phyloP scores from a whole-genome alignment of 2,888 invertebrate genomes.

The Diadegma fenestrale region DNA sequence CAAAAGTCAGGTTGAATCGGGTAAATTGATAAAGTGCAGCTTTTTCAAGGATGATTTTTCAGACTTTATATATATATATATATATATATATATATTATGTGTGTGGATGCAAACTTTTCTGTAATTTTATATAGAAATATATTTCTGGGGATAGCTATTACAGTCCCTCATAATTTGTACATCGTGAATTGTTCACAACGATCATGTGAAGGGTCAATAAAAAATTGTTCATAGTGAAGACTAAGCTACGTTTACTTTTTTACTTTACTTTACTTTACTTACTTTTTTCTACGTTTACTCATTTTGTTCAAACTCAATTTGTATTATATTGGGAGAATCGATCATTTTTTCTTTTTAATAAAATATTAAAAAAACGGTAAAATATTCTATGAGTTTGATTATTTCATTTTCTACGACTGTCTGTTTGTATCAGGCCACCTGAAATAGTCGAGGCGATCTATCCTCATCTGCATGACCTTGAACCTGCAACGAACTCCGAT shows the following conservation, averaged over 20 bases:
- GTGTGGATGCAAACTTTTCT: slow-evolving; percentile 10
- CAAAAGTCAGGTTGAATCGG: not conserved
- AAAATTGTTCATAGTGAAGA: slow-evolving; percentile 18
- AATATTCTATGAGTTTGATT: slow-evolving; percentile 28
- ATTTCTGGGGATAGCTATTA: slow-evolving; percentile 15
- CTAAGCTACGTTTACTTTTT: no score
- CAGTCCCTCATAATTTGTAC: slow-evolving; percentile 37
- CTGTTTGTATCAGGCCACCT: slow-evolving; percentile 24
- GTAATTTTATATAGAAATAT: slow-evolving; percentile 38
- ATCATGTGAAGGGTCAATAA: slow-evolving; percentile 23
- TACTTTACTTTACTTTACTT: no score
- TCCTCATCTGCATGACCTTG: slow-evolving; percentile 37
- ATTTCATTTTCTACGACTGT: slow-evolving; percentile 32
- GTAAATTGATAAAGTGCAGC: not conserved
- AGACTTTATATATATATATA: not conserved
- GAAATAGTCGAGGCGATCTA: slow-evolving; percentile 25
- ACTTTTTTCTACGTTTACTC: not conserved
- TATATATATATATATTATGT: not conserved
- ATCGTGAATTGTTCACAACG: slow-evolving; percentile 21
- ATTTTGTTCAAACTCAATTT: not conserved
- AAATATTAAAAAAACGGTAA: slow-evolving; percentile 31
- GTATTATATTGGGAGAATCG: slow-evolving; percentile 4
- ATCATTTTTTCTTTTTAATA: not conserved
- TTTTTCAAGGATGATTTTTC: not conserved
- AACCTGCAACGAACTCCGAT: slow-evolving; percentile 26